Percentiles rank a stretch among this genome's conserved stretches.
Evolutionary conservation across 53 echinoderm and acorn worm species (phyloP).

Genomic region (Echinarachnius parma): DNA sequence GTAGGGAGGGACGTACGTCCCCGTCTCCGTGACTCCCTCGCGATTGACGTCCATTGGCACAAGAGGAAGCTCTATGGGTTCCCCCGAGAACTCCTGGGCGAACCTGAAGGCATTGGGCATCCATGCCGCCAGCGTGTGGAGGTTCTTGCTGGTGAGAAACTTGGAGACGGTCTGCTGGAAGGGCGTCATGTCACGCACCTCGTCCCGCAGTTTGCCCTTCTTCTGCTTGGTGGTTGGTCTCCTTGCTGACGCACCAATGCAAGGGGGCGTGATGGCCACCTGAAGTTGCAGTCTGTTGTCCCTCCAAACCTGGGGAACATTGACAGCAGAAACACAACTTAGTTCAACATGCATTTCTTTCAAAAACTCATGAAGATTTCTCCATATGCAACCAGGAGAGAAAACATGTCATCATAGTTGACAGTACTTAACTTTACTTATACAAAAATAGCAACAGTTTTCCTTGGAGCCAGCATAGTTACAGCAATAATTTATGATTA

Average conservation of each 20-base stretch:
- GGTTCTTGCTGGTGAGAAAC: slow-evolving; percentile 67
- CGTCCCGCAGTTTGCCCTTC: slow-evolving; percentile 52
- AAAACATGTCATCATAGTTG: no score
- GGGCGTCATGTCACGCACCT: slow-evolving; percentile 50
- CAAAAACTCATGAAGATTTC: no score
- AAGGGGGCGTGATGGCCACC: slow-evolving; percentile 69
- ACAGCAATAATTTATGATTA: no score
- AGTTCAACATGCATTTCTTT: no score
- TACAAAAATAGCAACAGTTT: no score
- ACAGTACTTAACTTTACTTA: no score
- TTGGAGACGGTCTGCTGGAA: slow-evolving; percentile 67
- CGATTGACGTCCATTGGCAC: slow-evolving; percentile 28
- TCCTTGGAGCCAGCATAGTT: no score
- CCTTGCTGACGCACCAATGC: slow-evolving; percentile 20
- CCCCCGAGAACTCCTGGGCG: slow-evolving; percentile 52
- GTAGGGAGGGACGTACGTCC: slow-evolving; percentile 73
- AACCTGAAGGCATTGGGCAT: slow-evolving; percentile 55
- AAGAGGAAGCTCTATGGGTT: slow-evolving; percentile 26
- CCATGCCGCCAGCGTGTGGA: slow-evolving; percentile 72
- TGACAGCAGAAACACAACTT: no score
- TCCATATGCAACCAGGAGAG: no score
- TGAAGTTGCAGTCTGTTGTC: slow-evolving; percentile 40
- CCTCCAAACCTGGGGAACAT: slow-evolving; percentile 30
- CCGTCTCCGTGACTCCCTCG: slow-evolving; percentile 65
- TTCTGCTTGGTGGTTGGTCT: slow-evolving; percentile 45